Evolutionary conservation across 2,888 invertebrate species (phyloP), one percentile per base, ranked within the genome.

Genomic region (Cacoxenus indagator): DNA sequence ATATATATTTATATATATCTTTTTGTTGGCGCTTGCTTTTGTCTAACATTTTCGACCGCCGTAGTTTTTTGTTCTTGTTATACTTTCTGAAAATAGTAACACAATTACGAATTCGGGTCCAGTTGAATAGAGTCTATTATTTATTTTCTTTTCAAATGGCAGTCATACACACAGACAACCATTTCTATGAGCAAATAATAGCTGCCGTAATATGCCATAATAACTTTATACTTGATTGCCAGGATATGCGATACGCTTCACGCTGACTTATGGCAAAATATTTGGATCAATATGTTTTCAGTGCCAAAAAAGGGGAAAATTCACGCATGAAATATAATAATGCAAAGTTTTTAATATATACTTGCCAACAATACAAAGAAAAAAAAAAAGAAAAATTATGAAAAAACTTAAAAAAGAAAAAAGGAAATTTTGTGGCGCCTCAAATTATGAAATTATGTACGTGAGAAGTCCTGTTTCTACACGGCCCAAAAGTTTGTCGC

Each of bases 291-390:
- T 57, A 17, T 27, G 57, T 57, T 57, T 27, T 57, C 5, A n/a
- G 9, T 26, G 11, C 14, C 14, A 37, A 79, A 81, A 81, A 79
- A 24, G 11, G 43, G 24, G 14, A 19, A 37, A 68, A 65, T 46
- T 67, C 65, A 26, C 29, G 64, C 26, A 24, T 67, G 48, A 64
- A 26, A 22, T 43, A 62, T 62, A 43, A 62, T 62, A 62, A 62
- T 62, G 61, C 24, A 43, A 62, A 62, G 24, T 62, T 55, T 24
- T 22, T 55, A 51, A 51, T 51, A 51, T 19, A 51, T 6, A 51
- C 37, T 11, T 14, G 14, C 37, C 8, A 2, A 37, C 5, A 37
- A 4, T 5, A 37, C 2, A 2, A 2, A 37, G 8, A 14, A 1
- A n/a, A n/a, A n/a, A n/a, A n/a, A n/a, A n/a, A n/a, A n/a, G n/a